These are phyloP conservation scores for Macrophya alboannulata DNA, from an alignment of 2,888 invertebrate genomes.

Conservation along the genomic window DNA sequence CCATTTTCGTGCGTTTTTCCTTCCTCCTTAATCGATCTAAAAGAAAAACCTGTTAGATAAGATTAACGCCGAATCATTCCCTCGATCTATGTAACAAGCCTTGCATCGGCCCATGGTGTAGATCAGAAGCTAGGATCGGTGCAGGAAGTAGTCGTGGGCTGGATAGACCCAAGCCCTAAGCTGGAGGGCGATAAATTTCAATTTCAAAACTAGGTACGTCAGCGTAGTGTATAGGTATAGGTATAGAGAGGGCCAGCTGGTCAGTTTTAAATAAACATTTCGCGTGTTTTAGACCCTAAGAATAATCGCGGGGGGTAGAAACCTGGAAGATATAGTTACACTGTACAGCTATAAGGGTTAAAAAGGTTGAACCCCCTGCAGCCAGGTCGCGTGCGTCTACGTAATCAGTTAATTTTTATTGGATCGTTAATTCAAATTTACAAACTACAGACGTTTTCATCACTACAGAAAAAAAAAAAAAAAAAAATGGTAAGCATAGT, in stretches of 20 bases:
- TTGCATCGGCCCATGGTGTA: neutral
- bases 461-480: neutral
- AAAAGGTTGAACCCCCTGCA: conserved; percentile 18
- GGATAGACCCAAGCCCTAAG: neutral
- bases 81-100: neutral
- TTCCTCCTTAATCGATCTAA: neutral
- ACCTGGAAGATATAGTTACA: neutral
- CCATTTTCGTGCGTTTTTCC: neutral
- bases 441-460: conserved; percentile 17
- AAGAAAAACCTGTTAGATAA: neutral
- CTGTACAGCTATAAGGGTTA: neutral
- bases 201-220: conserved; percentile 46
- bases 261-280: conserved; percentile 44
- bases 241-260: neutral
- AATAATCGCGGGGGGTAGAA: neutral
- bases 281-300: conserved; percentile 40
- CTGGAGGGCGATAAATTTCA: conserved; percentile 26
- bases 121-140: conserved; percentile 11
- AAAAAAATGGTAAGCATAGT: neutral
- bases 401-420: conserved; percentile 54
- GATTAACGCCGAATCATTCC: neutral
- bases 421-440: conserved; percentile 53
- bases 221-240: neutral
- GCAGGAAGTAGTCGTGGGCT: neutral
- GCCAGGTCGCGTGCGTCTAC: conserved; percentile 20